Evolutionary conservation across 1,140 invertebrate species (phyloP), one percentile per base, ranked within the genome.

Genomic region (Notospermus geniculatus): DNA sequence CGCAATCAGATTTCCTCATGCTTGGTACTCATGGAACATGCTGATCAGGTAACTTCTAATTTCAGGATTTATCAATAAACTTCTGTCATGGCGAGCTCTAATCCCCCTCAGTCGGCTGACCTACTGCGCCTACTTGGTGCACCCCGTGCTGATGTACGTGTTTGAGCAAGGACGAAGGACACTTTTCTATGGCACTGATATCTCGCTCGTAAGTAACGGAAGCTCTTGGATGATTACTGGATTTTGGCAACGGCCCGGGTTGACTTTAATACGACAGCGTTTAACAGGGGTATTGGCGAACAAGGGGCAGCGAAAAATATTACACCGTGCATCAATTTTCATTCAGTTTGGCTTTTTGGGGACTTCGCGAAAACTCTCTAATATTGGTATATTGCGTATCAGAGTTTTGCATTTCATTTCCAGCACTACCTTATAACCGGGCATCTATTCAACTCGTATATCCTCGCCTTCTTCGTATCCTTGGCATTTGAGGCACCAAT

Each of bases 71-170:
- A 87, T 91, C 29, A 86, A 88, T 54, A 86, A 84, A 0, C 79
- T 92, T 23, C 81, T 96, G 19, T 92, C 90, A 1, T 90, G 91
- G 76, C 84, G 86, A 30, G 85, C 88, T 0, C 85, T 92, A 55
- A 85, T 92, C 67, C 92, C 92, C 0, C 81, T 95, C n/a, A 90
- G 90, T 65, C 85, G 92, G 54, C 85, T 96, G 30, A 92, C 92
- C 1, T 95, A 93, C 80, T 91, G 90, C 77, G 89, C 91, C 5
- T 97, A 95, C 77, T 84, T 96, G 36, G 86, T 95, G 13, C 93
- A 95, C 82, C 74, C 82, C 4, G 64, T 81, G 11, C n/a, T 59
- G 82, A 36, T 69, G 78, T 67, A 52, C 17, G 60, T 60, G 46
- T 61, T 4, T 11, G 2, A 32, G 11, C 7, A 45, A 4, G 30